phyloP scores from a whole-genome alignment of 2,113 vertebrate species.

The Phaethornis superciliosus region DNA sequence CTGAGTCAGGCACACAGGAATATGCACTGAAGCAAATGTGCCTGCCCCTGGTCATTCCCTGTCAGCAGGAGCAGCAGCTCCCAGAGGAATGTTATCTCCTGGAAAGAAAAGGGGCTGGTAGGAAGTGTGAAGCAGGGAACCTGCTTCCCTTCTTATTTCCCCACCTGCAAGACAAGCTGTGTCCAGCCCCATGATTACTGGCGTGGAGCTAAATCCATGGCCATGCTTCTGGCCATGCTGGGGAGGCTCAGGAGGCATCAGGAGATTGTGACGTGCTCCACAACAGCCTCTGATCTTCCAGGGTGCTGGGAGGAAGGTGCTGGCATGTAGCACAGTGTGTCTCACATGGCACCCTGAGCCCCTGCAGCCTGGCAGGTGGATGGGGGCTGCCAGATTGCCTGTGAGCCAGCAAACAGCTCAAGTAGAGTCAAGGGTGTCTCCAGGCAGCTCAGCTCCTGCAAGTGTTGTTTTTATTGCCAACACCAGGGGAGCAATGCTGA shows the following conservation, averaged over 20 bases:
- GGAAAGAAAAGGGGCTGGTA: not conserved
- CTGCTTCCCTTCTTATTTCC: not conserved
- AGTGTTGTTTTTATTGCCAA: not conserved
- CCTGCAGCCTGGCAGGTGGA: not conserved
- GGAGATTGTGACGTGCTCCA: not conserved
- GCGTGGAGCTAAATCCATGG: too few species aligned
- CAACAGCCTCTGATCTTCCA: not conserved
- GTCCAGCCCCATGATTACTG: fast-evolving
- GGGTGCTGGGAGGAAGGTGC: not conserved
- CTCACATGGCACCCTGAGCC: not conserved
- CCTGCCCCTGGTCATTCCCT: not conserved
- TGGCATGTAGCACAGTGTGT: not conserved
- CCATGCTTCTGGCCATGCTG: fast-evolving
- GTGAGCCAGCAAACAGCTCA: not conserved
- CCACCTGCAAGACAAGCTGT: not conserved
- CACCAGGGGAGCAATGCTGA: not conserved
- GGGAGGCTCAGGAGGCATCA: not conserved
- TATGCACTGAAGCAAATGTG: fast-evolving
- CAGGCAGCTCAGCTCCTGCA: not conserved
- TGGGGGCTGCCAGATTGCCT: not conserved
- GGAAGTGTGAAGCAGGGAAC: not conserved
- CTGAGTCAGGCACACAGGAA: fast-evolving
- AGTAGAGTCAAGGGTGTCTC: not conserved
- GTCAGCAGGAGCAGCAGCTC: not conserved
- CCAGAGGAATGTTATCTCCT: not conserved